phyloP scores from a whole-genome alignment of 2,113 vertebrate species.

The Motacilla alba region DNA sequence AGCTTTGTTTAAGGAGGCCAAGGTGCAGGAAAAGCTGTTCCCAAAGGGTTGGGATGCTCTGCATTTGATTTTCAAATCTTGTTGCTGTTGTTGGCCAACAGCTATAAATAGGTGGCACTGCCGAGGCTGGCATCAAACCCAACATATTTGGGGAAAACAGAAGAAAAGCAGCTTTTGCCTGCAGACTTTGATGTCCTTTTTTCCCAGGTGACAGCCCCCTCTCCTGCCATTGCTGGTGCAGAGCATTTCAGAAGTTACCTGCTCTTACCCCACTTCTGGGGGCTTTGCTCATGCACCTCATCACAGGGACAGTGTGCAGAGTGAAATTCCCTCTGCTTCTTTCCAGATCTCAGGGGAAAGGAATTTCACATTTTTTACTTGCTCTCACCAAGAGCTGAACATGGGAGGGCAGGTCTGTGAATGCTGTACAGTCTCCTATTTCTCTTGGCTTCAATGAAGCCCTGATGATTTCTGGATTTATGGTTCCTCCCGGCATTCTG shows the following conservation, averaged over 20 bases:
- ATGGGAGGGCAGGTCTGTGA: neutral
- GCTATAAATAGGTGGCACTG: neutral
- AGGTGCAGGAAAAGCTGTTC: neutral
- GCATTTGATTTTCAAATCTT: neutral
- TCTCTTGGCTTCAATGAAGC: neutral
- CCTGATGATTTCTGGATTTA: neutral
- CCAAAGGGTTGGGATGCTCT: neutral
- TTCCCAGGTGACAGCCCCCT: neutral
- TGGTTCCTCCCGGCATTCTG: neutral
- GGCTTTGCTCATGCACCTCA: neutral
- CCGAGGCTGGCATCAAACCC: neutral
- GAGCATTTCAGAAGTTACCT: neutral
- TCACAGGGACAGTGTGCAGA: neutral
- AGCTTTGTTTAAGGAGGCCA: neutral
- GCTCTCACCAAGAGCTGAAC: neutral
- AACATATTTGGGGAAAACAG: neutral
- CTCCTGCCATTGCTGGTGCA: neutral
- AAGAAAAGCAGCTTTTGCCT: neutral
- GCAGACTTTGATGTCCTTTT: neutral
- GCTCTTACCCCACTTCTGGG: neutral
- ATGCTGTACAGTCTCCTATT: neutral
- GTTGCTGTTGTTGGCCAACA: fast-evolving
- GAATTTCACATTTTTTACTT: neutral
- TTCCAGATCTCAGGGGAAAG: neutral
- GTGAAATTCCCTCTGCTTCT: neutral